phyloP scores from a whole-genome alignment of 2,797 vertebrate species.

The Rhinella marina region DNA sequence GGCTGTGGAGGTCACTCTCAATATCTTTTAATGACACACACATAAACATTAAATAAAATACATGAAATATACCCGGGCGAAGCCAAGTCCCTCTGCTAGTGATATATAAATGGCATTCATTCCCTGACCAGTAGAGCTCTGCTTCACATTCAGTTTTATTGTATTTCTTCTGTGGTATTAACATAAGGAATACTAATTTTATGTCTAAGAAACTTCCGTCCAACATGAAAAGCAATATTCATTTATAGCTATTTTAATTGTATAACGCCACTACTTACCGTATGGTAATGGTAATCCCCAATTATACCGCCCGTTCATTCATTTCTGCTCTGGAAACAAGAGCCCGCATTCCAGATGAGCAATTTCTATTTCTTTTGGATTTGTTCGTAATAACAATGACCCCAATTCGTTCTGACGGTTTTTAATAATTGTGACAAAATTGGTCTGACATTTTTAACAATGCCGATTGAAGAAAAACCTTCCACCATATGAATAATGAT shows the following conservation, averaged over 20 bases:
- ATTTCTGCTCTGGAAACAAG: slow-evolving; percentile 29
- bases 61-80: too few species aligned
- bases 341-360: slow-evolving; percentile 29
- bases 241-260: background rate
- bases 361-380: slow-evolving; percentile 52
- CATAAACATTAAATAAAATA: too few species aligned
- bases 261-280: background rate
- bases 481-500: slow-evolving; percentile 52
- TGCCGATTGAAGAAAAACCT: slow-evolving; percentile 39
- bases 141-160: too few species aligned
- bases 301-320: slow-evolving; percentile 3
- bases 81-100: too few species aligned
- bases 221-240: background rate
- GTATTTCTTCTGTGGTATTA: background rate
- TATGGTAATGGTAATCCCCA: slow-evolving; percentile 32
- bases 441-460: slow-evolving; percentile 53
- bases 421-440: slow-evolving; percentile 52
- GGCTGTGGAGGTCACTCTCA: too few species aligned
- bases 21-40: too few species aligned
- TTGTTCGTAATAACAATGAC: slow-evolving; percentile 50
- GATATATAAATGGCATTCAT: too few species aligned
- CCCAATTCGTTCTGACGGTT: slow-evolving; percentile 45
- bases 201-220: background rate
- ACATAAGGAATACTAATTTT: background rate
- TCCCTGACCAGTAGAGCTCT: too few species aligned